phyloP scores from a whole-genome alignment of 2,113 vertebrate genomes.

The Chlamydotis undulata region DNA sequence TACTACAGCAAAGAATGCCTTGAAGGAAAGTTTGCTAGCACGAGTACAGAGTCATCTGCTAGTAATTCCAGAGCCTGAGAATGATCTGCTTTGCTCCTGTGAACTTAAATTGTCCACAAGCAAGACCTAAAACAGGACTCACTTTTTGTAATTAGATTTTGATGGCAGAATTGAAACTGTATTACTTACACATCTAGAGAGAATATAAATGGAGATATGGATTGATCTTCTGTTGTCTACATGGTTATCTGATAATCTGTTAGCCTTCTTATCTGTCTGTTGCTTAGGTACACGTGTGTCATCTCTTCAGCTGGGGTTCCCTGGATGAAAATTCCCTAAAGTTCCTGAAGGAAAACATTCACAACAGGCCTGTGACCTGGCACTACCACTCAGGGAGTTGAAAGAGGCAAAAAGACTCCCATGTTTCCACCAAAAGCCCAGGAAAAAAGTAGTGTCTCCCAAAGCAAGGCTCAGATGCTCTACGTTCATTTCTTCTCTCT shows the following conservation, averaged over 20 bases:
- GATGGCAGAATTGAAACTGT: background rate
- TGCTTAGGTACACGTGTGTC: background rate
- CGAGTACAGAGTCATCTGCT: background rate
- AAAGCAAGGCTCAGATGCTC: background rate
- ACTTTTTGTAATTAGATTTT: background rate
- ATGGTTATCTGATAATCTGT: background rate
- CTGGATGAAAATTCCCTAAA: background rate
- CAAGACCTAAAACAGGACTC: background rate
- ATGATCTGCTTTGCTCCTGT: background rate
- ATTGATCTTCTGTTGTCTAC: background rate
- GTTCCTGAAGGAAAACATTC: background rate
- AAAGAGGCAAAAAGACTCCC: background rate
- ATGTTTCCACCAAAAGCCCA: background rate
- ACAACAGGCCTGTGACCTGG: background rate
- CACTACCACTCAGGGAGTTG: background rate
- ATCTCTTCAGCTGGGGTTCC: background rate
- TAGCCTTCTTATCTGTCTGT: background rate
- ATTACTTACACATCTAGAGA: accelerated
- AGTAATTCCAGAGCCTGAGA: background rate
- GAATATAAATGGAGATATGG: background rate
- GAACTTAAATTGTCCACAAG: background rate
- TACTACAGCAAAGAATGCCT: background rate
- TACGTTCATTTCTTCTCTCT: background rate
- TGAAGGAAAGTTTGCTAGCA: background rate
- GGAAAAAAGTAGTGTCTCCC: background rate